Evolutionary conservation across 2,888 invertebrate species (phyloP), one percentile per base, ranked within the genome.

Genomic region (Oligia strigilis): DNA sequence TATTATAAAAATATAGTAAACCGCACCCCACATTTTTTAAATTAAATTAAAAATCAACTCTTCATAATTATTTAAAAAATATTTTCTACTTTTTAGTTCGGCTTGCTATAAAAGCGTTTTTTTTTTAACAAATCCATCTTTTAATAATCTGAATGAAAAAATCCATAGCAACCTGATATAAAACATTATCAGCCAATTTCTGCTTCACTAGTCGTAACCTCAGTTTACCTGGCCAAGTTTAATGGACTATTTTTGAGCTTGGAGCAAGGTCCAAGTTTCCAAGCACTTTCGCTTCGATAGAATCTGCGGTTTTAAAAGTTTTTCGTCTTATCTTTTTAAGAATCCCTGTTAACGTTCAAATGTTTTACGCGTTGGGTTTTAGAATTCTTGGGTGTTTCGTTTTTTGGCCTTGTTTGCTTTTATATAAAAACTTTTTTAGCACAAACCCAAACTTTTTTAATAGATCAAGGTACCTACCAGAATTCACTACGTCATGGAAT

Each of bases 221-320:
- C 55, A 52, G 36, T 75, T 78, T 69, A 85, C 85, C 82, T 79
- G 82, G 49, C 70, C 36, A 86, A 89, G 82, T 91, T 88, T 81
- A 87, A 89, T 89, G 86, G 84, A 87, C 81, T 84, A 80, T 87
- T 87, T 88, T 89, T 83, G 80, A 85, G 82, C 75, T 58, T 67
- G n/a, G 72, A 78, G 77, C 84, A 82, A 83, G 81, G 77, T 75
- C 60, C 19, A 81, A 79, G 77, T 85, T 84, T 43, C 46, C 9
- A 75, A 78, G 71, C 52, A 86, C 77, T 90, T 86, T 73, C 43
- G 55, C 64, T 82, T 71, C 55, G 81, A 83, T 82, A 72, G 77
- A 78, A 83, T 82, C 81, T 80, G 83, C 64, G 84, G 90, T 82
- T 85, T 77, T 55, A 36, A 46, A 80, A 79, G 71, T 75, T 86